Base-by-base conservation (phyloP, 2,888 invertebrate species). In the Monoplex corrugatus region DNA sequence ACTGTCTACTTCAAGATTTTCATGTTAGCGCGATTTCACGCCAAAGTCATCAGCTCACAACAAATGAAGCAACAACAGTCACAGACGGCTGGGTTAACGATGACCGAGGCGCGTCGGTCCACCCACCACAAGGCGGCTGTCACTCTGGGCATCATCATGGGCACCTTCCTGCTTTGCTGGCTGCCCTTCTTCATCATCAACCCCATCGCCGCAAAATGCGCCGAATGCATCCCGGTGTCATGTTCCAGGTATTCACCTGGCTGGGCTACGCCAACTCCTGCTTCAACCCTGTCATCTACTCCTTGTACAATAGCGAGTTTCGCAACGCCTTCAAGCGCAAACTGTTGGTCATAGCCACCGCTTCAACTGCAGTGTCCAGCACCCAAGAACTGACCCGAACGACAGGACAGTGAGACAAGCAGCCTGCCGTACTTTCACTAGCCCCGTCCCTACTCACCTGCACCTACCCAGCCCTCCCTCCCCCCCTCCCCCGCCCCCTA, bases 151-250 rank as follows among this genome's bases (percentile, higher is more conserved):
- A 98, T 99, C 92, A 99, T 99, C 93, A 99, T 99, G 98, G 99
- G 99, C n/a, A 98, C 98, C 23, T 97, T 99, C 96, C 97, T 99
- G 10, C 97, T 99, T 90, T 99, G 99, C 96, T 99, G 99, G 99
- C 98, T 98, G 91, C 99, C 99, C 0, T 99, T 99, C 97, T 99
- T 99, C 97, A 98, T 98, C 96, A 98, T 99, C 92, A 99, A 99
- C 96, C 98, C 99, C 90, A 98, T 98, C 50, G 98, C 98, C 89
- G 98, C 99, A 6, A 99, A 98, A 96, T 99, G 99, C 97, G 98
- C 98, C 96, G 98, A 98, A 32, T 99, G 99, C 97, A 98, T 99
- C n/a, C n/a, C n/a, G n/a, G n/a, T n/a, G n/a, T n/a, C n/a, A n/a
- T n/a, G n/a, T n/a, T 98, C 95, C 97, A 97, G 96, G 97, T 98